These are phyloP conservation scores for Orientallactaga sibirica DNA, from an alignment of 2,797 vertebrate genomes.

Conservation along the genomic window DNA sequence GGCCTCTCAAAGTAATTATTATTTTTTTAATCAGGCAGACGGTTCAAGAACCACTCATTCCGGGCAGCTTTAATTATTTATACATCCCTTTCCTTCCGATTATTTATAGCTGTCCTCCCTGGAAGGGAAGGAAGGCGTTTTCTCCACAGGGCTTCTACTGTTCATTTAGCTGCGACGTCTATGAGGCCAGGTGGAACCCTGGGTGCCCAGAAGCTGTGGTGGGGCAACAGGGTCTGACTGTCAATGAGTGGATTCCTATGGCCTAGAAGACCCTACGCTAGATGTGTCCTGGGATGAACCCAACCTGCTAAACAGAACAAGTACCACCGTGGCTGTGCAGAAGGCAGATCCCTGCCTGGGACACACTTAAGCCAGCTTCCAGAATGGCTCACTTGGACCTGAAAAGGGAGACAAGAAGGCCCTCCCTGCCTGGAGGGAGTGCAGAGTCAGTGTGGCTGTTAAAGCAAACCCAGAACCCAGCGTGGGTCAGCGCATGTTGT, in stretches of 20 bases:
- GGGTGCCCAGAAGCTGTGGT: neutral
- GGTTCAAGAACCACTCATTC: slow-evolving; percentile 80
- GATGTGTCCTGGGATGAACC: neutral
- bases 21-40: slow-evolving; percentile 87
- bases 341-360: neutral
- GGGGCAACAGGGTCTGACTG: neutral
- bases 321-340: neutral
- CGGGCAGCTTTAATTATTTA: slow-evolving; percentile 85
- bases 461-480: neutral
- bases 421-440: neutral
- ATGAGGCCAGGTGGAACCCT: rapidly evolving
- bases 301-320: rapidly evolving
- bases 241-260: neutral
- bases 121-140: neutral
- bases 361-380: neutral
- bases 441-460: rapidly evolving
- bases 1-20: slow-evolving; percentile 85
- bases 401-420: neutral
- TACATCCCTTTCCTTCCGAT: slow-evolving; percentile 77
- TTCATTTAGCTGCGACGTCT: neutral
- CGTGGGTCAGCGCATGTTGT: neutral
- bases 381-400: neutral
- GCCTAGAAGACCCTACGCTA: neutral
- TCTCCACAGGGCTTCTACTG: neutral
- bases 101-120: slow-evolving; percentile 73